These are phyloP conservation scores for Coremacera marginata DNA, from an alignment of 2,888 invertebrate species.

Conservation along the genomic window DNA sequence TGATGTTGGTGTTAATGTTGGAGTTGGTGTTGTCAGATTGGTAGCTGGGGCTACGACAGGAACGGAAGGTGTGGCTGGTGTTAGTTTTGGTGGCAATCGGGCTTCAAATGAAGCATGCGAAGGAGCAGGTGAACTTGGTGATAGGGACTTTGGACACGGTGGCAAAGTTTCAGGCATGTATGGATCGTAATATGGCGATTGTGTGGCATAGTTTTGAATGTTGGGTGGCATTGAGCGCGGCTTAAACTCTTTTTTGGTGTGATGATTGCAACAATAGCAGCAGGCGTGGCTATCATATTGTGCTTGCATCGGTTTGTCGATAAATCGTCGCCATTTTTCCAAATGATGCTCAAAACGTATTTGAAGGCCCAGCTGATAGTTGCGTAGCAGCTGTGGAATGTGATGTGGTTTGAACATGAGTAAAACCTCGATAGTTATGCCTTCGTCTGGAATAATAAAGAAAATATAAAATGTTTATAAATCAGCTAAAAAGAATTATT, in stretches of 20 bases:
- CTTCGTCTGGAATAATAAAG: constrained; percentile 58
- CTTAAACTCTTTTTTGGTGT: background rate
- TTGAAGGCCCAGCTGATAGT: constrained; percentile 57
- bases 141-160: background rate
- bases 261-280: background rate
- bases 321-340: constrained; percentile 59
- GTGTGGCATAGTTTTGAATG: constrained; percentile 21
- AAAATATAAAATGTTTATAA: background rate
- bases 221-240: background rate
- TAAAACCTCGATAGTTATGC: constrained; percentile 58
- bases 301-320: constrained; percentile 54
- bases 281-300: background rate
- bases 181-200: background rate
- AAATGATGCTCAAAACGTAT: constrained; percentile 63
- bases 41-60: constrained; percentile 29
- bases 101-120: constrained; percentile 2
- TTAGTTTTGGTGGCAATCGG: background rate
- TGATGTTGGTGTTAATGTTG: background rate
- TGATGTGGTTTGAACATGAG: constrained; percentile 59
- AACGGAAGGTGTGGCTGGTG: background rate
- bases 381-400: constrained; percentile 51
- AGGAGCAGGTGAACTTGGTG: constrained; percentile 1
- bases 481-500: background rate
- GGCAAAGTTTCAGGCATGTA: background rate
- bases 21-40: background rate